These are phyloP conservation scores for Phrynosoma platyrhinos DNA, from an alignment of 2,113 vertebrate species.

Conservation along the genomic window DNA sequence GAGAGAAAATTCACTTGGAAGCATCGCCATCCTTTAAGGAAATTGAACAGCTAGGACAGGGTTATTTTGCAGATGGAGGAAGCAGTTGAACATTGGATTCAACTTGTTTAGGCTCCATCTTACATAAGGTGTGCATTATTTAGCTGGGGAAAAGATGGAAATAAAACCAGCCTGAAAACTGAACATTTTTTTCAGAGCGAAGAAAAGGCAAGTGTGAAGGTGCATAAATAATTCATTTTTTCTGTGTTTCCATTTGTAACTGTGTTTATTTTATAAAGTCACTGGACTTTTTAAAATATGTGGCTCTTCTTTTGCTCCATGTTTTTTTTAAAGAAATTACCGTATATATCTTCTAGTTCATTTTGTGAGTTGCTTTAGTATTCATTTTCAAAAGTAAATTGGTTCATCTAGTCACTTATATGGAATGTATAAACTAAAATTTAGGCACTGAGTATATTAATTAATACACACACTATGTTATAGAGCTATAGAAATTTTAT, in stretches of 20 bases:
- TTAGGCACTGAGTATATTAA: background rate
- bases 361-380: constrained; percentile 9
- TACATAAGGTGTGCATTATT: background rate
- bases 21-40: background rate
- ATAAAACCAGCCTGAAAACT: background rate
- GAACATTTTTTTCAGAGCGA: constrained; percentile 2
- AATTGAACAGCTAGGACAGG: background rate
- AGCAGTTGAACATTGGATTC: background rate
- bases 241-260: background rate
- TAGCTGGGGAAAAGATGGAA: constrained; percentile 19
- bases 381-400: background rate
- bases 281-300: background rate
- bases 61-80: background rate
- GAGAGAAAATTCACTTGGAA: background rate
- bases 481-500: constrained; percentile 32
- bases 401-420: background rate
- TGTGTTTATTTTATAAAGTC: background rate
- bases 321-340: background rate
- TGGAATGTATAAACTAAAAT: constrained; percentile 12
- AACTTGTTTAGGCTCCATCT: background rate
- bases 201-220: background rate
- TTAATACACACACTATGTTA: background rate
- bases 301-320: background rate
- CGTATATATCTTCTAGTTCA: background rate
- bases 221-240: background rate